A percentile compares a stretch with the other conserved stretches of the same genome.
phyloP scores from a whole-genome alignment of 2,113 vertebrate genomes.

The Capreolus pygargus region DNA sequence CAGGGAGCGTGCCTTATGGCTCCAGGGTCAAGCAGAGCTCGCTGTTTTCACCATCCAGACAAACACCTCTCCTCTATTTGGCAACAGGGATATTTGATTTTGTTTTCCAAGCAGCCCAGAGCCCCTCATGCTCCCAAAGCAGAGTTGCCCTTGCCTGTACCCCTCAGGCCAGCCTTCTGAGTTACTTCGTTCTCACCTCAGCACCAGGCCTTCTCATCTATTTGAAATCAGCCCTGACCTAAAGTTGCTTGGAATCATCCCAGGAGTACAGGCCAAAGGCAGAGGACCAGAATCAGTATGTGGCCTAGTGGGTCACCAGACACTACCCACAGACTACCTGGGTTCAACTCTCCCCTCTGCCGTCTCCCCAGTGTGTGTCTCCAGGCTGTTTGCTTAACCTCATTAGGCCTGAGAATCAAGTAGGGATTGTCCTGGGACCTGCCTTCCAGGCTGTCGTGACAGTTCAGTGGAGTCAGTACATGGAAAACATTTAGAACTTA shows the following conservation, averaged over 20 bases:
- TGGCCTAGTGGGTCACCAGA: not conserved
- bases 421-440: not conserved
- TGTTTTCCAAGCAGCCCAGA: not conserved
- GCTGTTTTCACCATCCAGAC: not conserved
- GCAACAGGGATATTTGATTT: not conserved
- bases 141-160: not conserved
- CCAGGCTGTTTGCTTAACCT: not conserved
- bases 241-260: conserved; percentile 9
- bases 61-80: not conserved
- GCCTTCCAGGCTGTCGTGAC: not conserved
- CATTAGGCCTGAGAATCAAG: not conserved
- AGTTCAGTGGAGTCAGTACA: not conserved
- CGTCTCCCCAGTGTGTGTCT: not conserved
- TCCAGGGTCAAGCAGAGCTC: not conserved
- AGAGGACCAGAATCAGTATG: not conserved
- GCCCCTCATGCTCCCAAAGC: not conserved
- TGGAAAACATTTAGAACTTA: not conserved
- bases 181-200: not conserved
- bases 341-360: not conserved
- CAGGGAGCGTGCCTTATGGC: not conserved
- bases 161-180: not conserved
- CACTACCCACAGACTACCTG: not conserved
- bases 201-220: not conserved
- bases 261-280: not conserved
- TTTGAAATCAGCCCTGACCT: not conserved